Percentiles rank a stretch among this genome's conserved stretches.
These are phyloP conservation scores for Phania funesta DNA, from an alignment of 2,888 invertebrate species.

Conservation along the genomic window DNA sequence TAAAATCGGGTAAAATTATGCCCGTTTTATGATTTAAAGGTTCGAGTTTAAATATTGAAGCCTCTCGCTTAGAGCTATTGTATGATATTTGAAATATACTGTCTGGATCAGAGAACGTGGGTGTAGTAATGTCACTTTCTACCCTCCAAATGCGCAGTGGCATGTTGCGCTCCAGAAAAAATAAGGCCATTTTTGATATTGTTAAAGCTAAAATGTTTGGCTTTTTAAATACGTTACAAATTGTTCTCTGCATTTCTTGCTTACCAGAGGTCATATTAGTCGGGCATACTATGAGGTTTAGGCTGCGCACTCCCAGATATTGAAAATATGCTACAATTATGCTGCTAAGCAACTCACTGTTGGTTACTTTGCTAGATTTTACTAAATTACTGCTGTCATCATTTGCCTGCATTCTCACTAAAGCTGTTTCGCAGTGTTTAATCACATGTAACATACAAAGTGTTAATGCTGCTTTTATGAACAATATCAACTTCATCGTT, in stretches of 20 bases:
- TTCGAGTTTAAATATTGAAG: constrained; percentile 71
- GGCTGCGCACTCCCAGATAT: constrained; percentile 74
- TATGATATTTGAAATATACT: constrained; percentile 68
- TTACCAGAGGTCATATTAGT: constrained; percentile 18
- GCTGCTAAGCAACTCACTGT: not conserved
- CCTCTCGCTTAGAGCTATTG: constrained; percentile 67
- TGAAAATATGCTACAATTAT: constrained; percentile 75
- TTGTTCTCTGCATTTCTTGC: not conserved
- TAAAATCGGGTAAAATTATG: constrained; percentile 73
- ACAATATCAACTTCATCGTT: constrained; percentile 14
- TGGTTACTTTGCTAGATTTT: not conserved
- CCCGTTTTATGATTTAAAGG: constrained; percentile 74
- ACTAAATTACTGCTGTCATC: not conserved
- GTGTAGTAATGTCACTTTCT: constrained; percentile 39
- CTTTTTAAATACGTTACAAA: not conserved
- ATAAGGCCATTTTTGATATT: not conserved
- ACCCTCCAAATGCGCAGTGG: constrained; percentile 73
- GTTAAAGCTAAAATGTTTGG: not conserved
- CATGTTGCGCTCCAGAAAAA: constrained; percentile 68
- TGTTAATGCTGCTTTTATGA: not conserved
- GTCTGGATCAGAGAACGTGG: constrained; percentile 68
- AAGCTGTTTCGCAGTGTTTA: not conserved
- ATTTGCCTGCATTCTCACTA: not conserved
- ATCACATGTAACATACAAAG: not conserved
- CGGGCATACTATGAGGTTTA: constrained; percentile 75